Base-by-base conservation (phyloP, 2,113 vertebrate species). In the Oreotrochilus melanogaster region DNA sequence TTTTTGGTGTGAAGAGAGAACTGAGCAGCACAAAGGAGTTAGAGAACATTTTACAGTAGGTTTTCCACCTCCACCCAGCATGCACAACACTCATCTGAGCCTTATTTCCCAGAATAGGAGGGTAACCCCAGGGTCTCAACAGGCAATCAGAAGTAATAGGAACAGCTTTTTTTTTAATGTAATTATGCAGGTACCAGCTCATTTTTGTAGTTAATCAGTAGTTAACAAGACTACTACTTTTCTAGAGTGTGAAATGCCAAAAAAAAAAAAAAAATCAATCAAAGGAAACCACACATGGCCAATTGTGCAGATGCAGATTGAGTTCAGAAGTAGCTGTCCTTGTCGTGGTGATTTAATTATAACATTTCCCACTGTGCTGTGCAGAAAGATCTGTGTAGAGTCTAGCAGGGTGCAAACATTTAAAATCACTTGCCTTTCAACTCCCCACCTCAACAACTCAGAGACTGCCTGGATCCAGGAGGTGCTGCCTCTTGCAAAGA, bases 381-480 rank as follows among this genome's bases (percentile, higher is more conserved):
- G 75, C 56, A 79, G 74, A 60, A 92, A 80, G 64, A 89, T 93
- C 85, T 76, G 58, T n/a, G 88, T 79, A 51, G 81, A 92, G 82
- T 57, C 47, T 58, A 80, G 92, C 74, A 86, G 71, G 78, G 56
- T 43, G 88, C 75, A 93, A 93, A 94, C 71, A 86, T 70, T 76
- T 72, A 76, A 86, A 86, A 95, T 96, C 33, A 76, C 27, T 85
- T 53, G 19, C 39, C 58, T 93, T 89, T 74, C 58, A 91, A 43
- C 85, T 91, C 81, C 53, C 12, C 67, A 91, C 30, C 71, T 91
- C 79, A 62, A 42, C 47, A 70, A 15, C 48, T 62, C 51, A 25
- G 58, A 78, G 56, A 30, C 54, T 42, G 69, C 37, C 0, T 89
- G 54, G 45, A 58, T 14, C 47, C 71, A 19, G 8, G 78, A 95